A percentile compares a stretch with the other conserved stretches of the same genome.
phyloP scores from a whole-genome alignment of 1,140 invertebrate species.

The Amphibalanus amphitrite region DNA sequence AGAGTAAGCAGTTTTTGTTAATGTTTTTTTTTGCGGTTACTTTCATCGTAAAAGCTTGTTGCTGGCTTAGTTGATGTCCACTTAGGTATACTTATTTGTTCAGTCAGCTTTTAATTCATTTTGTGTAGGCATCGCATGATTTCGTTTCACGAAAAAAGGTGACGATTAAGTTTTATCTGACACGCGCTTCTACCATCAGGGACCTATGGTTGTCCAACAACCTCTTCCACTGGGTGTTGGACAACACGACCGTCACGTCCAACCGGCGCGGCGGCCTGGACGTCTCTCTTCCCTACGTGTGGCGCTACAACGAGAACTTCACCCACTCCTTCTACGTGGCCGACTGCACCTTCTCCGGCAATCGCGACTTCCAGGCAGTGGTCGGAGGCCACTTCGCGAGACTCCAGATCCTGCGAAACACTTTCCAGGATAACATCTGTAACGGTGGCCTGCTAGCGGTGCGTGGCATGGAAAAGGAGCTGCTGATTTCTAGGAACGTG shows the following conservation, averaged over 20 bases:
- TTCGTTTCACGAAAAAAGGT: too few species aligned
- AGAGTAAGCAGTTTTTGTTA: too few species aligned
- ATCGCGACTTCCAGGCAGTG: slow-evolving; percentile 60
- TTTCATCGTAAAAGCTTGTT: too few species aligned
- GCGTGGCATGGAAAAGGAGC: slow-evolving; percentile 93
- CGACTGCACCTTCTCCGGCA: slow-evolving; percentile 71
- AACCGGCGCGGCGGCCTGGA: slow-evolving; percentile 69
- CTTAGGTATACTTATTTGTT: too few species aligned
- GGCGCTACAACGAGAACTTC: slow-evolving; percentile 87
- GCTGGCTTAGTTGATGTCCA: too few species aligned
- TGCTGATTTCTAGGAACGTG: slow-evolving; percentile 49
- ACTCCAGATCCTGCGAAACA: slow-evolving; percentile 56
- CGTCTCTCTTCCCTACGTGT: slow-evolving; percentile 73
- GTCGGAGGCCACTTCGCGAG: slow-evolving; percentile 75
- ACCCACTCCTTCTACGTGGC: slow-evolving; percentile 71
- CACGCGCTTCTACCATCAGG: slow-evolving; percentile 25
- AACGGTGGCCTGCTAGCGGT: slow-evolving; percentile 66
- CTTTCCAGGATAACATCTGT: slow-evolving; percentile 71
- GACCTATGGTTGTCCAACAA: slow-evolving; percentile 84
- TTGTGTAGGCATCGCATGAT: too few species aligned
- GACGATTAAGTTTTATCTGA: background rate
- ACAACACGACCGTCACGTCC: slow-evolving; percentile 69
- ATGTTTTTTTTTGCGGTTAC: too few species aligned
- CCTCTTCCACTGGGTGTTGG: slow-evolving; percentile 78
- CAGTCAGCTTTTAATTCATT: too few species aligned